Conservation (phyloP, 2,888 invertebrate genomes). For the Aphodius granarius region DNA sequence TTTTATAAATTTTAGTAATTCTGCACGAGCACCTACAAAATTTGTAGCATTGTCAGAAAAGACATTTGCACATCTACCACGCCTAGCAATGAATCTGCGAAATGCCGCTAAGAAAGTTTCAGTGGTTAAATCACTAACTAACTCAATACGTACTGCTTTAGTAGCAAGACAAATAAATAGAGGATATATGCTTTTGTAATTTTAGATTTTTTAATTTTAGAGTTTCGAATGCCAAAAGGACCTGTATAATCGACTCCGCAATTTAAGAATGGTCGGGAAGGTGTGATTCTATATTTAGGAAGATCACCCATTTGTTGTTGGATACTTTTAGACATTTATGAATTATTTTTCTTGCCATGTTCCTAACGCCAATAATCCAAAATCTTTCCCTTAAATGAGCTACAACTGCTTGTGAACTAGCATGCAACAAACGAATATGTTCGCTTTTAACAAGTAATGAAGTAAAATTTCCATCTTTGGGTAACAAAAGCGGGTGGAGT, state of each 20-base stretch:
- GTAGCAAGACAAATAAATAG: slow-evolving; percentile 39
- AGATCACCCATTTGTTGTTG: slow-evolving; percentile 41
- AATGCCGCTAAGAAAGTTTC: slow-evolving; percentile 28
- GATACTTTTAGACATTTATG: slow-evolving; percentile 17
- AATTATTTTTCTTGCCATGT: slow-evolving; percentile 10
- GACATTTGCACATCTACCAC: slow-evolving; percentile 19
- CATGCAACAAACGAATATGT: slow-evolving; percentile 16
- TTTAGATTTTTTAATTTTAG: slow-evolving; percentile 24
- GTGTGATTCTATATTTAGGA: slow-evolving; percentile 32
- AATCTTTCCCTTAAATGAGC: slow-evolving; percentile 14
- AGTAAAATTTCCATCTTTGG: not conserved
- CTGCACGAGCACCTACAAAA: not conserved
- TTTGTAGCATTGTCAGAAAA: slow-evolving; percentile 8
- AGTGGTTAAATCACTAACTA: slow-evolving; percentile 31
- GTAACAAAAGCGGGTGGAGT: slow-evolving; percentile 29
- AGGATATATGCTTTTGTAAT: slow-evolving; percentile 22
- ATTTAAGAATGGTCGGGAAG: slow-evolving; percentile 34
- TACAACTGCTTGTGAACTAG: slow-evolving; percentile 24
- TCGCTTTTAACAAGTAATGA: not conserved
- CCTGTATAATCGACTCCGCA: slow-evolving; percentile 39
- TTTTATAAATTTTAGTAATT: not conserved
- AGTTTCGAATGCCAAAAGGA: slow-evolving; percentile 32
- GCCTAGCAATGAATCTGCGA: slow-evolving; percentile 27
- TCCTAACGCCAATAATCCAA: slow-evolving; percentile 16
- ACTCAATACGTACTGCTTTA: slow-evolving; percentile 34